These are phyloP conservation scores for Adoxophyes honmai DNA, from an alignment of 1,140 invertebrate species.

Conservation along the genomic window DNA sequence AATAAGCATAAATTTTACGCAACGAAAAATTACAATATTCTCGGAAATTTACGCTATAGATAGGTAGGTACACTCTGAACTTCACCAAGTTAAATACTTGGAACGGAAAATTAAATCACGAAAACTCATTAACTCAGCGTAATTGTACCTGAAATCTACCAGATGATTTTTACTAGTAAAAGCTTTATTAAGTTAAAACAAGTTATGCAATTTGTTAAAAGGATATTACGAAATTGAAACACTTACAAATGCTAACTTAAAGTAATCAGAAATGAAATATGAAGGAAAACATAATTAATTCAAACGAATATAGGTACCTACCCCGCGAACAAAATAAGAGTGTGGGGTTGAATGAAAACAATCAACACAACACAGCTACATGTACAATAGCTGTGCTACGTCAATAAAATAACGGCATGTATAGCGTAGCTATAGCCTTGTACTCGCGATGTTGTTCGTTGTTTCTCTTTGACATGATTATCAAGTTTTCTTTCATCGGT, in stretches of 20 bases:
- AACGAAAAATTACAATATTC: neutral
- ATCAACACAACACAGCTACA: conserved; percentile 19
- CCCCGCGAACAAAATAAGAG: conserved; percentile 48
- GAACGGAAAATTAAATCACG: too few relatives aligned
- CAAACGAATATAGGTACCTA: conserved; percentile 54
- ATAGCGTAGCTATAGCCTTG: conserved; percentile 15
- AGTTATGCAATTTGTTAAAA: too few relatives aligned
- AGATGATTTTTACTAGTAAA: too few relatives aligned
- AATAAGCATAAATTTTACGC: neutral
- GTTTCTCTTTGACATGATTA: neutral
- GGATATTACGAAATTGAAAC: too few relatives aligned
- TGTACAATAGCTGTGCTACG: conserved; percentile 35
- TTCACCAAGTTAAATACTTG: too few relatives aligned
- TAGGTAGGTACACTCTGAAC: too few relatives aligned
- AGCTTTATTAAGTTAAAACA: too few relatives aligned
- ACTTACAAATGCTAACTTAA: conserved; percentile 16
- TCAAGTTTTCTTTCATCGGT: neutral
- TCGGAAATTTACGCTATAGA: neutral
- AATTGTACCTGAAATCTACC: too few relatives aligned
- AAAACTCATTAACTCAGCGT: too few relatives aligned
- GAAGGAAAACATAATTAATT: conserved; percentile 55
- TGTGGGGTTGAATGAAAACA: conserved; percentile 40
- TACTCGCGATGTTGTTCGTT: neutral
- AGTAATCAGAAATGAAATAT: conserved; percentile 25
- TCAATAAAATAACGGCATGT: conserved; percentile 37